phyloP scores from a whole-genome alignment of 2,888 invertebrate genomes.

The Hirtodrosophila alboralis region DNA sequence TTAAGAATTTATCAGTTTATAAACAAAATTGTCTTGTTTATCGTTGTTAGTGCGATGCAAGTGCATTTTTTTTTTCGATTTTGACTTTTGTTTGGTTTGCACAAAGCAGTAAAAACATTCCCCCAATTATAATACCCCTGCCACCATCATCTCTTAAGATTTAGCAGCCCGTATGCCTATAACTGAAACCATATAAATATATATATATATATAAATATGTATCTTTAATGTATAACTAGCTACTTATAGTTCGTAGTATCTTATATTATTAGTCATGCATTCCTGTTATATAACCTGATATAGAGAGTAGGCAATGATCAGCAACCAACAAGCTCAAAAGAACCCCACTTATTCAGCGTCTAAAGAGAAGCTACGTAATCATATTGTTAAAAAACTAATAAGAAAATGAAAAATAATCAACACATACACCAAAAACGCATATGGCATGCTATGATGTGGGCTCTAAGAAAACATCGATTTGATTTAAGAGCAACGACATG shows the following conservation, averaged over 20 bases:
- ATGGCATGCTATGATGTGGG: constrained; percentile 52
- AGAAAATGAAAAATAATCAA: constrained; percentile 14
- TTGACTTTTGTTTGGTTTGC: constrained; percentile 69
- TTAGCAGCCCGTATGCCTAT: constrained; percentile 50
- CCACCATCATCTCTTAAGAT: constrained; percentile 41
- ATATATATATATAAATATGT: constrained; percentile 17
- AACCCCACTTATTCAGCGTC: constrained; percentile 56
- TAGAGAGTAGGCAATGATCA: constrained; percentile 54
- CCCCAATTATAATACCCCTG: constrained; percentile 51
- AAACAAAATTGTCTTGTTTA: constrained; percentile 18
- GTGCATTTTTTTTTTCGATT: constrained; percentile 27
- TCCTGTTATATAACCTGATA: constrained; percentile 75
- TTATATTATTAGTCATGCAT: constrained; percentile 76
- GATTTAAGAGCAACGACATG: constrained; percentile 59
- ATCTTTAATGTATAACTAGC: constrained; percentile 47
- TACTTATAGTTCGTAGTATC: constrained; percentile 67
- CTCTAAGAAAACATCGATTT: constrained; percentile 46
- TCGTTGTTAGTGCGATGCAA: background rate
- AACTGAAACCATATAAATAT: constrained; percentile 39
- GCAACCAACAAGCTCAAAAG: constrained; percentile 67
- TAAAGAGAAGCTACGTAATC: constrained; percentile 67
- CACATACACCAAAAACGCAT: constrained; percentile 41
- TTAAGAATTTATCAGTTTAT: constrained; percentile 57
- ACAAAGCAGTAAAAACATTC: constrained; percentile 74
- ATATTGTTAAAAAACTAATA: constrained; percentile 53